phyloP scores from a whole-genome alignment of 2,888 invertebrate genomes.

The Flexamia atlantica region DNA sequence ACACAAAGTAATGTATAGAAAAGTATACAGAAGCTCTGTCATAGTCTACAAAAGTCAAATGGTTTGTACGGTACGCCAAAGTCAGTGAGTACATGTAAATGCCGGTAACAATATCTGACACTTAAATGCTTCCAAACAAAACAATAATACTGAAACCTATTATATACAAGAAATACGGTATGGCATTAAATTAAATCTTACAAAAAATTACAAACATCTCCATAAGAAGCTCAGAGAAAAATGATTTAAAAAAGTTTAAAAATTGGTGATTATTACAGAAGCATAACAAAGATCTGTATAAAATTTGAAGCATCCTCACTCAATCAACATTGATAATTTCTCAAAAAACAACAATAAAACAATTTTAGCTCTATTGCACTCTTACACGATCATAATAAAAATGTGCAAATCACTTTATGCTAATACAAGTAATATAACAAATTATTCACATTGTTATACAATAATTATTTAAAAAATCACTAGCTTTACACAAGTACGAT shows the following conservation, averaged over 20 bases:
- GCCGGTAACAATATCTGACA: constrained; percentile 29
- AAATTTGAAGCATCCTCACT: constrained; percentile 23
- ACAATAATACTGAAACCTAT: constrained; percentile 53
- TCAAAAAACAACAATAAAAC: constrained; percentile 51
- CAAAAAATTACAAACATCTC: constrained; percentile 22
- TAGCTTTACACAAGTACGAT: constrained; percentile 40
- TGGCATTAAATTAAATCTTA: constrained; percentile 32
- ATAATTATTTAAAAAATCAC: constrained; percentile 50
- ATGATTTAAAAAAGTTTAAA: not conserved
- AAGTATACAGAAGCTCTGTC: constrained; percentile 62
- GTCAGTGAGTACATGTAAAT: constrained; percentile 42
- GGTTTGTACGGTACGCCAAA: constrained; percentile 48
- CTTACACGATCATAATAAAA: constrained; percentile 26
- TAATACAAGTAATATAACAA: constrained; percentile 41
- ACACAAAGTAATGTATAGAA: constrained; percentile 64
- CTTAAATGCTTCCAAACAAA: constrained; percentile 37
- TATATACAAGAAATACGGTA: constrained; percentile 28
- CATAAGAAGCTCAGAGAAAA: not conserved
- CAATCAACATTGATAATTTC: constrained; percentile 47
- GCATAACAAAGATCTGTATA: constrained; percentile 40
- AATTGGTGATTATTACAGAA: not conserved
- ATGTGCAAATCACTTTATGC: constrained; percentile 43
- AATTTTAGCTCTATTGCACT: constrained; percentile 40
- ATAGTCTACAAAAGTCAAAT: constrained; percentile 39
- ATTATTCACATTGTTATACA: constrained; percentile 40